Conservation (phyloP, 2,113 vertebrate genomes). For the Odocoileus virginianus region DNA sequence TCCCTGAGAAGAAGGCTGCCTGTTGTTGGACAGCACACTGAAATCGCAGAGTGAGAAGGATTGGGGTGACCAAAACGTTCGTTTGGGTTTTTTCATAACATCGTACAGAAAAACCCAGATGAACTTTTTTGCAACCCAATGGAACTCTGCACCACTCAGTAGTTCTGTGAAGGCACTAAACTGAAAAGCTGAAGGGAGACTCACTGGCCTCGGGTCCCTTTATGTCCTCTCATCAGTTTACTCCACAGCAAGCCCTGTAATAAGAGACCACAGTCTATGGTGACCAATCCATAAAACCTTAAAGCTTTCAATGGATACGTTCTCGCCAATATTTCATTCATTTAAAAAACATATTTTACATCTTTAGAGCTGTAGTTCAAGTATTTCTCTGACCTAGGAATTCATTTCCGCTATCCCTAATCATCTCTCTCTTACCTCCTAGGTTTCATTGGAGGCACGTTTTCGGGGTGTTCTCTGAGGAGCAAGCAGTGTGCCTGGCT, state of each 20-base stretch:
- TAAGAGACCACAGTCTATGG: not conserved
- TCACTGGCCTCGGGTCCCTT: rapidly evolving
- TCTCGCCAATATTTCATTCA: not conserved
- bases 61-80: not conserved
- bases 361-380: not conserved
- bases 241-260: not conserved
- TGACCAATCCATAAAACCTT: not conserved
- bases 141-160: not conserved
- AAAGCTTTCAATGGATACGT: not conserved
- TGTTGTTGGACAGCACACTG: not conserved
- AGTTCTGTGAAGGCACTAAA: not conserved
- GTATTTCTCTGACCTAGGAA: not conserved
- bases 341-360: not conserved
- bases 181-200: not conserved
- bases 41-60: not conserved
- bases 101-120: not conserved
- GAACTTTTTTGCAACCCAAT: not conserved
- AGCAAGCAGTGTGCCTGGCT: not conserved
- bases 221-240: not conserved
- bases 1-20: not conserved
- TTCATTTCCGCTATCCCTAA: not conserved
- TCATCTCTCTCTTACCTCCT: not conserved
- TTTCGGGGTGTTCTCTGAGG: not conserved
- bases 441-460: not conserved
- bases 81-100: not conserved